Base-by-base conservation (phyloP, 1,140 invertebrate genomes). In the Neodiprion fabricii region DNA sequence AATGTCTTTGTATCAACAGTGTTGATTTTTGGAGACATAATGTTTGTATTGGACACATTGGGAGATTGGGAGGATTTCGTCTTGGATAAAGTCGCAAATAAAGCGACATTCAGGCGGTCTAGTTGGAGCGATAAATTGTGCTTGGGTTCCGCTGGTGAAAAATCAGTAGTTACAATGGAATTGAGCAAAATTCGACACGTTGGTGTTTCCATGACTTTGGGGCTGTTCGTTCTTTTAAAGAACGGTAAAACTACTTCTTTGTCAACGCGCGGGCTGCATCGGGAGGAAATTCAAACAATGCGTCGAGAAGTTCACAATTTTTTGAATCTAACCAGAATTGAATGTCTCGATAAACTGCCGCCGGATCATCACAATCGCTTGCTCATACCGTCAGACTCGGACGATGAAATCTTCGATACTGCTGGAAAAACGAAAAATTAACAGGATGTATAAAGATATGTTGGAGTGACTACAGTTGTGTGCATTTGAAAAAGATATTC, bases 61-160 rank as follows among this genome's bases (percentile, higher is more conserved):
- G 83, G 82, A 49, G 80, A 80, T 72, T 82, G 81, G 80, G 80
- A 85, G 68, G 80, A 82, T 49, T 48, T 84, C 8, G 72, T 80
- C 68, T 73, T 85, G 17, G 82, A 85, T 48, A 80, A 77, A 73
- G 70, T 75, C 9, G 73, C 78, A 65, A 82, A 84, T 50, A 75
- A 76, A 21, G 83, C 79, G 1, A 72, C 79, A 10, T 21, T 83
- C 9, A 72, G 72, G 7, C 80, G 74, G 69, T 79, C 73, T 9
- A 66, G 67, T n/a, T 85, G 84, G 83, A 79, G 71, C 48, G 82
- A 85, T 11, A 83, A 80, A 61, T 71, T 82, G 21, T 77, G 78
- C 72, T 76, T 74, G 7, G 53, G n/a, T 17, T 12, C 11, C 11
- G 71, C 53, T 53, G 10, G 74, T 9, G 76, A 77, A 12, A 78